Evolutionary conservation across 2,113 vertebrate genomes (phyloP).

Genomic region (Rhombomys opimus): DNA sequence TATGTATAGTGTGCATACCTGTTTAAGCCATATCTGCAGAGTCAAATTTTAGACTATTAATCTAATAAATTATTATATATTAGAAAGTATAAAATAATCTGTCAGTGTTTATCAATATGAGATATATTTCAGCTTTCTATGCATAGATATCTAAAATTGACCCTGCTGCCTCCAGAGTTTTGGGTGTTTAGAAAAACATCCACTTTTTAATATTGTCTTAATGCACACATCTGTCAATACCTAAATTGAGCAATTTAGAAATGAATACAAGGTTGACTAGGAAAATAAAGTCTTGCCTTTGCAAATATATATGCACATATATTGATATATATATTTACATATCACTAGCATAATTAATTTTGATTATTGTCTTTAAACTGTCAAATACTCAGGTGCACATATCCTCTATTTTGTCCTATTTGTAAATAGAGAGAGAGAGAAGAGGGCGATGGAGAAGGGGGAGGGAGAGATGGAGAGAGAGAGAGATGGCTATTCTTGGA

Average conservation of each 20-base stretch:
- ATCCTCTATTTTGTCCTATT: conserved; percentile 54
- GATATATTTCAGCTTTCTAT: neutral
- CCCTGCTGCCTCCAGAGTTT: conserved; percentile 71
- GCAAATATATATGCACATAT: neutral
- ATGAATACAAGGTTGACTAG: conserved; percentile 53
- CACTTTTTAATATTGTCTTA: conserved; percentile 46
- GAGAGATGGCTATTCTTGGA: conserved; percentile 71
- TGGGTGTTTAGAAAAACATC: conserved; percentile 80
- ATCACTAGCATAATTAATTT: neutral
- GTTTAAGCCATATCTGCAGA: neutral
- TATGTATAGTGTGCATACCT: neutral
- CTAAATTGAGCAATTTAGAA: conserved; percentile 54
- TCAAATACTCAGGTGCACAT: conserved; percentile 41
- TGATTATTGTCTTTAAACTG: conserved; percentile 32
- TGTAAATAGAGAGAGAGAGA: conserved; percentile 54
- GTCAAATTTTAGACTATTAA: conserved; percentile 12
- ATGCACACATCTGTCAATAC: conserved; percentile 65
- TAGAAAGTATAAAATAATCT: neutral
- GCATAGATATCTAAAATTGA: conserved; percentile 68
- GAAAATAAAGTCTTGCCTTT: conserved; percentile 56
- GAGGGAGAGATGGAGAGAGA: neutral
- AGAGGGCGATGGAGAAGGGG: too few species aligned
- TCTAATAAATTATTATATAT: neutral
- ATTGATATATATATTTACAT: too few species aligned
- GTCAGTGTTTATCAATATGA: neutral